Base-by-base conservation (phyloP, 2,113 vertebrate genomes). In the Corydoras sp. region DNA sequence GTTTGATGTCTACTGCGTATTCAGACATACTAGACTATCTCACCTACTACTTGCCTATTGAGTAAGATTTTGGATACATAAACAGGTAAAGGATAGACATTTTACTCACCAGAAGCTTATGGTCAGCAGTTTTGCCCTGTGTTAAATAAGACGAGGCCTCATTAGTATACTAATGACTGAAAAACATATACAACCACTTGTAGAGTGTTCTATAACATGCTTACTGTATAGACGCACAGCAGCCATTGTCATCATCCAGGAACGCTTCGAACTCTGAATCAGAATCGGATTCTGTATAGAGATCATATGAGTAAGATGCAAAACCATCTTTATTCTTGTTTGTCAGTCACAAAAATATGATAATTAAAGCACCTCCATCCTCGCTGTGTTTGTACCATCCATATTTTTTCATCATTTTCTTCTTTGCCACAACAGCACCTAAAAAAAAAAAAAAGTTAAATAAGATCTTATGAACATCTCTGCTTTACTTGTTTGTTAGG, bases 401-500 rank as follows among this genome's bases (percentile, higher is more conserved):
- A 11, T 89, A 90, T 82, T 90, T 90, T 83, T 90, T 90, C 89
- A 90, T 90, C 88, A 90, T 89, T 80, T 90, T 90, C 48, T 90
- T 90, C 85, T 90, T 90, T 50, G 89, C 88, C 13, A 90, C 89
- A 2, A 88, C 89, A 75, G 88, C 88, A 67, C 80, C 77, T 81
- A 31, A 15, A 24, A 14, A 32, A 3, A 11, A 43, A 61, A 50
- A 18, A 56, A 35, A 58, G 12, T 2, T 59, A 10, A 24, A 24
- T 24, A 2, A 24, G 18, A 24, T 24, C 18, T 24, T 24, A 24
- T 24, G 2, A 24, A 24, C 18, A 24, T 24, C 18, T 24, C 18
- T 24, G 18, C 18, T 24, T 24, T 24, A 24, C 18, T 24, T 24
- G 18, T 71, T n/a, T 53, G 35, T 51, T 10, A 51, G 48, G 63